A percentile compares a stretch with the other conserved stretches of the same genome.
Conservation (phyloP, 1,140 invertebrate genomes). For the Drosophila athabasca region DNA sequence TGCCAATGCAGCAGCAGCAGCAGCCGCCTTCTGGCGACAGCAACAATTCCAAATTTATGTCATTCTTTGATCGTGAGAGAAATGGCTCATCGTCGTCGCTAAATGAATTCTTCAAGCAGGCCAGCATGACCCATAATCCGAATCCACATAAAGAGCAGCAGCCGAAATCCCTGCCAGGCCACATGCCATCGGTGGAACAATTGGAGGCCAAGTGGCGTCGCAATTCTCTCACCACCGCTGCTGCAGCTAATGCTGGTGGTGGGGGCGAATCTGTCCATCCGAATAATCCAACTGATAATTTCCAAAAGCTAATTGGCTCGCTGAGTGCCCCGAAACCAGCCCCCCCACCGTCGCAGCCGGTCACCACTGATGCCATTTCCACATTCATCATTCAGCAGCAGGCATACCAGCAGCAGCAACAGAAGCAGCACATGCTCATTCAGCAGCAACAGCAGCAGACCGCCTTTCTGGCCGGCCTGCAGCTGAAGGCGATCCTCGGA, state of each 20-base stretch:
- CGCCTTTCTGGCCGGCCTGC: conserved; percentile 73
- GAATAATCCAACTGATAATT: conserved; percentile 61
- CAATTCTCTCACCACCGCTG: conserved; percentile 54
- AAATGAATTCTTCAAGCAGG: conserved; percentile 80
- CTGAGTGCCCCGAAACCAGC: conserved; percentile 38
- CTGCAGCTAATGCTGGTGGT: too few relatives aligned
- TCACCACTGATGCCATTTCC: conserved; percentile 66
- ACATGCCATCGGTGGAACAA: conserved; percentile 75
- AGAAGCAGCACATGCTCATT: conserved; percentile 71
- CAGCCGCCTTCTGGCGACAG: conserved; percentile 25
- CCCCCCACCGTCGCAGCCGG: conserved; percentile 19
- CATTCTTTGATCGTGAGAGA: conserved; percentile 68
- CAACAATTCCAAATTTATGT: conserved; percentile 75
- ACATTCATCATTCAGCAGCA: conserved; percentile 78
- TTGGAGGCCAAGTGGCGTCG: conserved; percentile 81
- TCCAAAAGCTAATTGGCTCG: conserved; percentile 75
- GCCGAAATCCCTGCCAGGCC: conserved; percentile 54
- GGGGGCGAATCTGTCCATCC: conserved; percentile 9
- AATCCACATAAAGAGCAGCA: conserved; percentile 52
- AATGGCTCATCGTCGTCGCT: conserved; percentile 70
- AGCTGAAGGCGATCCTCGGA: conserved; percentile 73
- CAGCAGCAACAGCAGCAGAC: conserved; percentile 79
- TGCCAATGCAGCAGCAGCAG: conserved; percentile 19
- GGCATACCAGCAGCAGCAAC: conserved; percentile 74
- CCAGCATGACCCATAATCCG: conserved; percentile 45